A percentile compares a stretch with the other conserved stretches of the same genome.
Evolutionary conservation across 2,888 invertebrate species (phyloP).

Genomic region (Megamerina dolium): DNA sequence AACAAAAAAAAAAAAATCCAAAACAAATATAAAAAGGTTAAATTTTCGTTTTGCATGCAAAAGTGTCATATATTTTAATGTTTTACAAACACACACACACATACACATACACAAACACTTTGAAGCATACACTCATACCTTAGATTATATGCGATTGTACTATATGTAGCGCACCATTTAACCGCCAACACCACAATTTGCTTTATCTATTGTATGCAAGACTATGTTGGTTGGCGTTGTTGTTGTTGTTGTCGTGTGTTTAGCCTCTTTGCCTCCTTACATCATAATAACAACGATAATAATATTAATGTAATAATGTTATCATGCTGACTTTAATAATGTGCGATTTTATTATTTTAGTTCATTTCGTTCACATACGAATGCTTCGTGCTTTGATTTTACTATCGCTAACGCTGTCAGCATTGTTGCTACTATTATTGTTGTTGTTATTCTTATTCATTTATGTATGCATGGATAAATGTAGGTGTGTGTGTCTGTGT

Average conservation of each 20-base stretch:
- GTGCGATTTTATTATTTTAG: too few species aligned
- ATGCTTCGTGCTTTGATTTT: too few species aligned
- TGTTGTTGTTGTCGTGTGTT: too few species aligned
- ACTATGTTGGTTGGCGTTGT: too few species aligned
- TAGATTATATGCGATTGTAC: too few species aligned
- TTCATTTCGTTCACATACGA: too few species aligned
- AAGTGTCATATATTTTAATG: conserved; percentile 13
- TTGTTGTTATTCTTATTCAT: neutral
- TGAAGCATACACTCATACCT: too few species aligned
- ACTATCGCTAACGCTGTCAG: neutral
- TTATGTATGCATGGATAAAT: neutral
- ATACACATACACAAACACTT: too few species aligned
- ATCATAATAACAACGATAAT: neutral
- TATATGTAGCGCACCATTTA: too few species aligned
- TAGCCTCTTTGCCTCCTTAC: neutral
- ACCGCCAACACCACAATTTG: neutral
- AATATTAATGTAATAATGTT: neutral
- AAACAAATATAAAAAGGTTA: too few species aligned
- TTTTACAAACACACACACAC: too few species aligned
- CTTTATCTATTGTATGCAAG: too few species aligned
- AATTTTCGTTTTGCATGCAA: conserved; percentile 15
- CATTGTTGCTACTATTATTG: neutral
- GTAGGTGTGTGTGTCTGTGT: neutral
- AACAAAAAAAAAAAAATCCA: neutral
- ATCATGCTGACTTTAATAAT: neutral